phyloP scores from a whole-genome alignment of 2,888 invertebrate species.

The Agrotis puta region DNA sequence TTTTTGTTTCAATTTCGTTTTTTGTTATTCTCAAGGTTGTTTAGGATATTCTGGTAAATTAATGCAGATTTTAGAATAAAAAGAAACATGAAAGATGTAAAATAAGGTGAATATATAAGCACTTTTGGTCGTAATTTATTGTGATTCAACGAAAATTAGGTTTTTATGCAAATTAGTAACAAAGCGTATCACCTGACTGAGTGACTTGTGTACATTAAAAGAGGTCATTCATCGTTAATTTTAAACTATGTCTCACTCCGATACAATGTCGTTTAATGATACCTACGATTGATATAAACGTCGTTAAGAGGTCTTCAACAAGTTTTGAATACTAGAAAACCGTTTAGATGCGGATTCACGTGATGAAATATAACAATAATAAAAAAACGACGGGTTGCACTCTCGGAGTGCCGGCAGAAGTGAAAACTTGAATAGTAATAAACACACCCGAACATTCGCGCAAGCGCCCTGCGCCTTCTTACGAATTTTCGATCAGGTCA shows the following conservation, averaged over 20 bases:
- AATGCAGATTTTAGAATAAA: conserved; percentile 47
- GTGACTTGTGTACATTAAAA: conserved; percentile 8
- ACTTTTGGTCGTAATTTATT: conserved; percentile 30
- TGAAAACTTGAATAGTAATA: too few species aligned
- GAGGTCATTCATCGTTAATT: conserved; percentile 13
- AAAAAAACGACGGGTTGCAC: too few species aligned
- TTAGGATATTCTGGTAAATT: conserved; percentile 64
- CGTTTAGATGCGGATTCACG: not conserved
- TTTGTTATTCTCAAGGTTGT: conserved; percentile 69
- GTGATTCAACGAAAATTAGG: conserved; percentile 27
- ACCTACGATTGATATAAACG: not conserved
- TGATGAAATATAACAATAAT: too few species aligned
- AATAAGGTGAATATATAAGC: conserved; percentile 22
- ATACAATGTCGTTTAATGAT: not conserved
- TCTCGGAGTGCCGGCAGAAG: too few species aligned
- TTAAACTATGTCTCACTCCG: not conserved
- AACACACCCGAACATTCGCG: too few species aligned
- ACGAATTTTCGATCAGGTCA: too few species aligned
- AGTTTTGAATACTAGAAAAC: not conserved
- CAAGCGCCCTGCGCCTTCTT: too few species aligned
- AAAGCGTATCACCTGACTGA: conserved; percentile 19
- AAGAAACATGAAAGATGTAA: conserved; percentile 32
- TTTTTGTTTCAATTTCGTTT: conserved; percentile 74
- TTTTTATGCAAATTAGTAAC: conserved; percentile 45
- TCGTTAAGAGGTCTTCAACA: not conserved